A percentile compares a stretch with the other conserved stretches of the same genome.
phyloP scores from a whole-genome alignment of 1,140 invertebrate genomes.

The Homarus americanus region DNA sequence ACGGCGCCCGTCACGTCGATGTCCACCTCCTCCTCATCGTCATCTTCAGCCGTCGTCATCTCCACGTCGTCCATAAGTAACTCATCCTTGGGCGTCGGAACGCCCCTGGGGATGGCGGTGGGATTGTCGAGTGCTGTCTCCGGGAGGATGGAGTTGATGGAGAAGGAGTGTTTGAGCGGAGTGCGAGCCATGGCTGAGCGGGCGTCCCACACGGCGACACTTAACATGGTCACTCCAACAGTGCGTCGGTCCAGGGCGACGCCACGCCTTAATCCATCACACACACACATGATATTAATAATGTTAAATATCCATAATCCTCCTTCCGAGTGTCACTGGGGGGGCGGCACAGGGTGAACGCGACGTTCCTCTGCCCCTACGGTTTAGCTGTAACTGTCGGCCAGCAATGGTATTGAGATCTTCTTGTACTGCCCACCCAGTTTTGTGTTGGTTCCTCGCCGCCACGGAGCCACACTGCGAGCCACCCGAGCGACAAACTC shows the following conservation, averaged over 20 bases:
- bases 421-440: constrained; percentile 56
- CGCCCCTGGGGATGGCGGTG: constrained; percentile 30
- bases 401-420: constrained; percentile 30
- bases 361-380: constrained; percentile 33
- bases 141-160: constrained; percentile 84
- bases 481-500: background rate
- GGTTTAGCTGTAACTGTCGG: constrained; percentile 66
- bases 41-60: constrained; percentile 77
- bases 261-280: constrained; percentile 45
- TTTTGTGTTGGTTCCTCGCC: background rate
- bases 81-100: constrained; percentile 65
- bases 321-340: background rate
- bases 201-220: constrained; percentile 57
- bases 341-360: background rate
- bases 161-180: constrained; percentile 85
- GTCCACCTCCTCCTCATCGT: constrained; percentile 55
- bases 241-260: background rate
- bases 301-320: constrained; percentile 29
- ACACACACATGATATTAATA: background rate
- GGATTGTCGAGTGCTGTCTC: constrained; percentile 77
- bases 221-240: constrained; percentile 20
- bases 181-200: constrained; percentile 78
- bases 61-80: constrained; percentile 63
- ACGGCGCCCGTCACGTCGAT: constrained; percentile 76
- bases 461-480: constrained; percentile 12